A percentile compares a stretch with the other conserved stretches of the same genome.
phyloP scores from a whole-genome alignment of 2,113 vertebrate genomes.

The Stigmatopora nigra region DNA sequence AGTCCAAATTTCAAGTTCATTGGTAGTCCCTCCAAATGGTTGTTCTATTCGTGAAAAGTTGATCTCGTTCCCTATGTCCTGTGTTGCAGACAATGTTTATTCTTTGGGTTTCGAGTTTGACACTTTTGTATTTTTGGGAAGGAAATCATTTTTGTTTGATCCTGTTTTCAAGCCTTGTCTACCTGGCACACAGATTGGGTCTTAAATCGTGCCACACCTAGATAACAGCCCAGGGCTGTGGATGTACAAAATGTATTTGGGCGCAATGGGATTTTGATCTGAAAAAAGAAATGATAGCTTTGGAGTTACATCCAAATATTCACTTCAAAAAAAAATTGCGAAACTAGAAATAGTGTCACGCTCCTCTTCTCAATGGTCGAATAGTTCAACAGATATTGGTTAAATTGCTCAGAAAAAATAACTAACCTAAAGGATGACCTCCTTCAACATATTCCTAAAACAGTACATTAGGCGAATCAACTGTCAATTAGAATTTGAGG shows the following conservation, averaged over 20 bases:
- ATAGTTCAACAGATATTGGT: background rate
- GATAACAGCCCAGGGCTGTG: too few species aligned
- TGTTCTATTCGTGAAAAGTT: background rate
- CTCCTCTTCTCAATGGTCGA: background rate
- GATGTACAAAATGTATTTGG: too few species aligned
- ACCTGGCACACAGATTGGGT: too few species aligned
- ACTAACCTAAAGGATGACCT: background rate
- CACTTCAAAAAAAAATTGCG: background rate
- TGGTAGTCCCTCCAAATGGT: background rate
- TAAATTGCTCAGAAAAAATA: background rate
- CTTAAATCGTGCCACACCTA: too few species aligned
- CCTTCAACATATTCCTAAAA: background rate
- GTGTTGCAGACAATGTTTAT: too few species aligned
- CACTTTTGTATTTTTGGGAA: too few species aligned
- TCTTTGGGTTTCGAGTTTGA: too few species aligned
- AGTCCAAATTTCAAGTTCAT: conserved; percentile 3
- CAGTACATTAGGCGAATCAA: background rate
- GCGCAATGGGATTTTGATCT: background rate
- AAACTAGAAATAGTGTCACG: background rate
- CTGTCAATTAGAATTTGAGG: background rate
- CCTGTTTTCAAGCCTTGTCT: too few species aligned
- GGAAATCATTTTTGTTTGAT: too few species aligned
- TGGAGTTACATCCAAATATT: background rate
- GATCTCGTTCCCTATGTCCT: too few species aligned
- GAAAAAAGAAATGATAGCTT: background rate